phyloP scores from a whole-genome alignment of 2,113 vertebrate species.

The Phodopus roborovskii region DNA sequence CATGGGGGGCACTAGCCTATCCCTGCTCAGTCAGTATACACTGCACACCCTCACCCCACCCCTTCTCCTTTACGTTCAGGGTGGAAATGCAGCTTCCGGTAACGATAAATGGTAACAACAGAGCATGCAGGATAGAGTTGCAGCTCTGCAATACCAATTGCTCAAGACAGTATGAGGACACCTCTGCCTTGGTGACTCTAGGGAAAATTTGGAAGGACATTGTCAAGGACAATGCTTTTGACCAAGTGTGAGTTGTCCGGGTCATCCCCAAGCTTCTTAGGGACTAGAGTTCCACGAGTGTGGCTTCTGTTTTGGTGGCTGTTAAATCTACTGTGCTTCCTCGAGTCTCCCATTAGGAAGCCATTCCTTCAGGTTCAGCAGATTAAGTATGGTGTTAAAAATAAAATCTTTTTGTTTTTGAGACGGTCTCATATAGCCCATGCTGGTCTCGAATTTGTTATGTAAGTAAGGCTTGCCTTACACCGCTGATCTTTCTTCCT shows the following conservation, averaged over 20 bases:
- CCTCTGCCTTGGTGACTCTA: not conserved
- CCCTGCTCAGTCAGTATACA: not conserved
- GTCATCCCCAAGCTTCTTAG: not conserved
- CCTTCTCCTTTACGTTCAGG: not conserved
- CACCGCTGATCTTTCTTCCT: too few relatives aligned
- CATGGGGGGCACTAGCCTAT: not conserved
- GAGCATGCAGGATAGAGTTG: not conserved
- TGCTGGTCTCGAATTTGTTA: not conserved
- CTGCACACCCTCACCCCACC: too few relatives aligned
- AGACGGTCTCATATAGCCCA: not conserved
- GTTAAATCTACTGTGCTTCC: not conserved
- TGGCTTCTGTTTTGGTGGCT: not conserved
- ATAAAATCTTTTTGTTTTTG: not conserved
- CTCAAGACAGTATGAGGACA: not conserved
- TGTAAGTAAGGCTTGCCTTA: not conserved
- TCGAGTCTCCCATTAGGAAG: not conserved
- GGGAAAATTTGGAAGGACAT: not conserved
- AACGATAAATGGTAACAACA: not conserved
- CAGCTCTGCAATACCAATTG: not conserved
- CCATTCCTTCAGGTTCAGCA: not conserved
- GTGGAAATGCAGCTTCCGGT: not conserved
- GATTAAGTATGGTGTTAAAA: not conserved
- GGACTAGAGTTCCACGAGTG: not conserved
- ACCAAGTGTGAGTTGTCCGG: not conserved
- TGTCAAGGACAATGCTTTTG: not conserved